Evolutionary conservation across 2,113 vertebrate species (phyloP).

Genomic region (Perca flavescens): DNA sequence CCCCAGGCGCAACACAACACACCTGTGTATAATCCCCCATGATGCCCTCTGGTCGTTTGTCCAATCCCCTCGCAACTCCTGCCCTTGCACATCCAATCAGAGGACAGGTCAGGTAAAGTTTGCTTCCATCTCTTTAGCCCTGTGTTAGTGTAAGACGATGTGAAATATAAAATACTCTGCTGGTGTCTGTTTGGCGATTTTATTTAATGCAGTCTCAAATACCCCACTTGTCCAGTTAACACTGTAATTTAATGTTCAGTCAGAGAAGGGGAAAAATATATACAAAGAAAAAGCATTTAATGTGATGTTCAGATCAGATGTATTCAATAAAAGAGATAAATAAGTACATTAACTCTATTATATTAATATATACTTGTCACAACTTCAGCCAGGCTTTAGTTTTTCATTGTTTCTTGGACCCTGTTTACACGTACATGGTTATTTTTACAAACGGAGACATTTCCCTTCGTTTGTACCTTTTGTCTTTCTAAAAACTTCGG

Average conservation of each 20-base stretch:
- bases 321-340: background rate
- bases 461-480: too few relatives aligned
- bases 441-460: too few relatives aligned
- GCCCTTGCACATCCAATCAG: constrained; percentile 68
- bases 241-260: constrained; percentile 2
- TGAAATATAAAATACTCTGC: constrained; percentile 38
- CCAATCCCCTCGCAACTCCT: constrained; percentile 66
- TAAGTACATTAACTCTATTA: background rate
- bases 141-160: constrained; percentile 36
- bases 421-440: too few relatives aligned
- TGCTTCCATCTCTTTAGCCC: constrained; percentile 54
- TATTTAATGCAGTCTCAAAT: constrained; percentile 22
- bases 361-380: background rate
- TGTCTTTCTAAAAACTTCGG: too few relatives aligned
- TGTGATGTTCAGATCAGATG: background rate
- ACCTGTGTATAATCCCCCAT: constrained; percentile 80
- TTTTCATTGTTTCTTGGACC: too few relatives aligned
- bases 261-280: background rate
- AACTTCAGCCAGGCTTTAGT: too few relatives aligned
- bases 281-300: background rate
- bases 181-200: constrained; percentile 34
- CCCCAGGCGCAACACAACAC: constrained; percentile 78
- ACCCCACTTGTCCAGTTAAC: constrained; percentile 8
- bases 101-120: constrained; percentile 64
- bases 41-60: constrained; percentile 77